These are phyloP conservation scores for Diachrysia chrysitis DNA, from an alignment of 2,888 invertebrate genomes.

Conservation along the genomic window DNA sequence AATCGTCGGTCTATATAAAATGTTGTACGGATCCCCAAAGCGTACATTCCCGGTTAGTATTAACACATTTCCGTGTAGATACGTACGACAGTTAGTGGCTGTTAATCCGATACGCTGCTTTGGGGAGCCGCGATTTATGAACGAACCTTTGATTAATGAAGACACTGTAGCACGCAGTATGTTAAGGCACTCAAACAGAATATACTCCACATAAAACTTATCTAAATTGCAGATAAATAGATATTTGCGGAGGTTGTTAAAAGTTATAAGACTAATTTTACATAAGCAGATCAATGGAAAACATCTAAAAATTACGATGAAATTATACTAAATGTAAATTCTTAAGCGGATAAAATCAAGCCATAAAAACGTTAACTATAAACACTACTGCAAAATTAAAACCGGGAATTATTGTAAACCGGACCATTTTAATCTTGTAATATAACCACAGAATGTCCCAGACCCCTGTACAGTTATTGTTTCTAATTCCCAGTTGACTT, in stretches of 20 bases:
- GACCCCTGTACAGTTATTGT: constrained; percentile 9
- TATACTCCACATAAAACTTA: background rate
- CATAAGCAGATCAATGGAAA: background rate
- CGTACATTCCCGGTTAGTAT: constrained; percentile 64
- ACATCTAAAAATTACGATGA: background rate
- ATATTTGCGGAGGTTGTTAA: background rate
- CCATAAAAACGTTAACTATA: background rate
- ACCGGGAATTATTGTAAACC: background rate
- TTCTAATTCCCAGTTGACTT: constrained; percentile 35
- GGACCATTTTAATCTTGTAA: constrained; percentile 19
- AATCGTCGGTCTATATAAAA: background rate
- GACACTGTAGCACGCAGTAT: constrained; percentile 10
- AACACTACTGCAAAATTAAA: background rate
- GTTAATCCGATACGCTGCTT: constrained; percentile 78
- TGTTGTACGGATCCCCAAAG: constrained; percentile 37
- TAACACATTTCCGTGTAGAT: constrained; percentile 74
- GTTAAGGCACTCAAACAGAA: background rate
- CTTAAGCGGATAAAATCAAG: constrained; percentile 1
- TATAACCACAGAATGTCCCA: background rate
- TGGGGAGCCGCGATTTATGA: constrained; percentile 76
- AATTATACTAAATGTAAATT: background rate
- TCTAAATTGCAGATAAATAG: background rate
- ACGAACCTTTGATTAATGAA: constrained; percentile 69
- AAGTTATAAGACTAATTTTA: background rate
- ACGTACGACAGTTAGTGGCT: constrained; percentile 66